A percentile compares a stretch with the other conserved stretches of the same genome.
Conservation (phyloP, 2,888 invertebrate genomes). For the Mythimna ferrago region DNA sequence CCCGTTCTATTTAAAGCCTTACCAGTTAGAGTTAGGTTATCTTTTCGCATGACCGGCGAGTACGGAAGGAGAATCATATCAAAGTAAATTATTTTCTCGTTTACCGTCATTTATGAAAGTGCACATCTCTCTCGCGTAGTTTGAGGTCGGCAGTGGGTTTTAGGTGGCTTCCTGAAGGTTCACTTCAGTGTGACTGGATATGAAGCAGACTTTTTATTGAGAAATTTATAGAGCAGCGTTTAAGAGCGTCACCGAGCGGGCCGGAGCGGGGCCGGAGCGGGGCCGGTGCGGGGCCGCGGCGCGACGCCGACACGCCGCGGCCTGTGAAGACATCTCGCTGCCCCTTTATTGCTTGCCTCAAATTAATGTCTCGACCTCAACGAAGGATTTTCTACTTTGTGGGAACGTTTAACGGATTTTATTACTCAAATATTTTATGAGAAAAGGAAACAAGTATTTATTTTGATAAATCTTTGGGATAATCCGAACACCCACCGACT, state of each 20-base stretch:
- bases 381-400: constrained; percentile 86
- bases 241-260: constrained; percentile 80
- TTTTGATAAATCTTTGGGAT: constrained; percentile 61
- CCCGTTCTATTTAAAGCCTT: constrained; percentile 72
- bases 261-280: constrained; percentile 51
- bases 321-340: constrained; percentile 84
- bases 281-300: constrained; percentile 24
- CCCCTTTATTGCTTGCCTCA: constrained; percentile 89
- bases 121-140: constrained; percentile 76
- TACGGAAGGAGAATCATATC: constrained; percentile 83
- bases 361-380: constrained; percentile 88
- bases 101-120: constrained; percentile 82
- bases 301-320: constrained; percentile 63
- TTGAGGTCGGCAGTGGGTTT: constrained; percentile 69
- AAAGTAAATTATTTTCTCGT: constrained; percentile 88
- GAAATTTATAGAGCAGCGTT: constrained; percentile 86
- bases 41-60: constrained; percentile 71
- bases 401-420: constrained; percentile 85
- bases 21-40: constrained; percentile 73
- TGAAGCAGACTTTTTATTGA: constrained; percentile 81
- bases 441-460: constrained; percentile 73
- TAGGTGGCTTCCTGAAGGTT: constrained; percentile 75
- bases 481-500: constrained; percentile 45
- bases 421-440: constrained; percentile 83
- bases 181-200: constrained; percentile 73